Percentiles rank a stretch among this genome's conserved stretches.
These are phyloP conservation scores for Sylvia atricapilla DNA, from an alignment of 2,113 vertebrate genomes.

Conservation along the genomic window DNA sequence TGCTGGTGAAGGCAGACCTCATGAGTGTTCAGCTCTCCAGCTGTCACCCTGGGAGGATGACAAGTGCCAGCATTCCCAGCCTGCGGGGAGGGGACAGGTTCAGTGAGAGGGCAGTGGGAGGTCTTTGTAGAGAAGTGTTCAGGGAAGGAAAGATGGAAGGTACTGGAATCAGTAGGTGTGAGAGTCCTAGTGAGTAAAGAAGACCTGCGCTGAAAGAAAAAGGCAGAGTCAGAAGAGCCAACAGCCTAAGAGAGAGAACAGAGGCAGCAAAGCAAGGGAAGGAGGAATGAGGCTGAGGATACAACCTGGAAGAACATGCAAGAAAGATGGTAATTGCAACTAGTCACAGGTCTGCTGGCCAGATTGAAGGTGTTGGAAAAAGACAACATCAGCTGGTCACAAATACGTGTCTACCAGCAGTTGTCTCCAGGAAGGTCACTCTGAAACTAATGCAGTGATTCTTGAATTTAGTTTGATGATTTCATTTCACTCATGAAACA, in stretches of 20 bases:
- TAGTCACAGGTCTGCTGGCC: not conserved
- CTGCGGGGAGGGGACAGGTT: not conserved
- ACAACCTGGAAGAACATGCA: not conserved
- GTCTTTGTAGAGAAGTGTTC: not conserved
- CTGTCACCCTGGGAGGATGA: not conserved
- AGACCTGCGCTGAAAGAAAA: not conserved
- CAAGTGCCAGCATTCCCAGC: not conserved
- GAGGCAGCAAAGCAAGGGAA: not conserved
- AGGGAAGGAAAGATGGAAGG: not conserved
- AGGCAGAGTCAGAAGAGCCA: not conserved
- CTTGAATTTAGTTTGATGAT: not conserved
- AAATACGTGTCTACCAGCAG: not conserved
- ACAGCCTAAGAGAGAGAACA: not conserved
- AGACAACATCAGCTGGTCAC: not conserved
- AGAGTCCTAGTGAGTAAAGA: not conserved
- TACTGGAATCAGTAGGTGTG: fast-evolving
- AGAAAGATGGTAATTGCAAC: not conserved
- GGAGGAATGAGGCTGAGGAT: not conserved
- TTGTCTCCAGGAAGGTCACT: not conserved
- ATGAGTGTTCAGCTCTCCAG: not conserved
- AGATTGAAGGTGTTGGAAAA: not conserved
- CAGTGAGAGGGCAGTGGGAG: not conserved
- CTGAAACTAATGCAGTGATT: not conserved
- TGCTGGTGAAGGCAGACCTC: not conserved
- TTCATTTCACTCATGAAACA: not conserved